phyloP scores from a whole-genome alignment of 2,113 vertebrate genomes.

The Monopterus albus region DNA sequence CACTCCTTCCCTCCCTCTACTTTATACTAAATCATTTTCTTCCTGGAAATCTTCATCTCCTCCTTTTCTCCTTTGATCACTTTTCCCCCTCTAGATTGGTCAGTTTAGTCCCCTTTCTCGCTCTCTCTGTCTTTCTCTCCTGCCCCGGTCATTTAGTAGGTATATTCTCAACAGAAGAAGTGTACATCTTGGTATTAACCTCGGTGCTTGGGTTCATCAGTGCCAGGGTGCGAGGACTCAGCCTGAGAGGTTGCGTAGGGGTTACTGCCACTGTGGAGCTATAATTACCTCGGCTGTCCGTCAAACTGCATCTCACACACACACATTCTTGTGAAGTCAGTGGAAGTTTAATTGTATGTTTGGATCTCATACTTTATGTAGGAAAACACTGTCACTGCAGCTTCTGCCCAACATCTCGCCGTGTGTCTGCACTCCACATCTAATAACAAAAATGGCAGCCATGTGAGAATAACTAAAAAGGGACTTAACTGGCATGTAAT shows the following conservation, averaged over 20 bases:
- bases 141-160: slow-evolving; percentile 23
- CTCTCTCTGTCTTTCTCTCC: not conserved
- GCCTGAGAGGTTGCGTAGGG: slow-evolving; percentile 64
- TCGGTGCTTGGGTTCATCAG: slow-evolving; percentile 47
- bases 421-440: not conserved
- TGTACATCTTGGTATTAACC: slow-evolving; percentile 47
- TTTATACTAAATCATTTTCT: slow-evolving; percentile 19
- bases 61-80: slow-evolving; percentile 35
- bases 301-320: slow-evolving; percentile 55
- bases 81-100: not conserved
- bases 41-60: slow-evolving; percentile 13
- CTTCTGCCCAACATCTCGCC: not conserved
- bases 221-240: slow-evolving; percentile 59
- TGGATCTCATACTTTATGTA: slow-evolving; percentile 4
- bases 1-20: slow-evolving; percentile 5
- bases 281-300: slow-evolving; percentile 78
- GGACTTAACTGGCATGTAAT: not conserved
- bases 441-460: not conserved
- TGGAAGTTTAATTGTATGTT: slow-evolving; percentile 25
- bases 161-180: slow-evolving; percentile 54
- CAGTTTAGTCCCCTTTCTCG: slow-evolving; percentile 4
- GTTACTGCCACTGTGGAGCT: slow-evolving; percentile 69
- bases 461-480: slow-evolving; percentile 4
- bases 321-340: slow-evolving; percentile 15
- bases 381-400: not conserved